Evolutionary conservation across 2,113 vertebrate species (phyloP), one percentile per base, ranked within the genome.

Genomic region (Eubucco bourcierii): DNA sequence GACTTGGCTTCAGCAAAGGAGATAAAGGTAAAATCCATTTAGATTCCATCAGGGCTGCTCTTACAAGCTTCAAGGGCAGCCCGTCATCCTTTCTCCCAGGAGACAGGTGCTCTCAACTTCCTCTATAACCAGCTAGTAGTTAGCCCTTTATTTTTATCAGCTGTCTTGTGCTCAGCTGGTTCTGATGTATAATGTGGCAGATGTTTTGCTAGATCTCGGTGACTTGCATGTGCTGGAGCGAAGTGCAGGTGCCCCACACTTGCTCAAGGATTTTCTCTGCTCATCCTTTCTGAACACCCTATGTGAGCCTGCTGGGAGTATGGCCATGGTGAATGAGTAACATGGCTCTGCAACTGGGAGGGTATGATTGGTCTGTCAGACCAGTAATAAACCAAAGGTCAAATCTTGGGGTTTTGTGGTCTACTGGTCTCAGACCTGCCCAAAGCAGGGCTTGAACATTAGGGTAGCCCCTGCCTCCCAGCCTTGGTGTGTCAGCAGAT

Each of bases 171-270:
- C 44, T 73, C 61, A 7, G 8, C 27, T 65, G 66, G 18, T 59
- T 74, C 70, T 84, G 37, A 12, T 74, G 34, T 39, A 12, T 12
- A 61, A 44, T 0, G 1, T 3, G 41, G 23, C 72, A 85, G 41
- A 53, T 50, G 44, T 70, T 70, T 61, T 44, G 24, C 19, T 16
- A 2, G 33, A 28, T 63, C 28, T 7, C 28, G 19, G 6, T 47
- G 61, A 53, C 37, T 33, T 23, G 4, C 15, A 2, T 0, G 1
- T 2, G 5, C 63, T 39, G 78, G 33, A 47, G 11, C 0, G 1
- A 70, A 25, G 27, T 10, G 20, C 28, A 31, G 27, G 4, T 46
- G 7, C 18, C 52, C 60, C 19, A 11, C 10, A 2, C 0, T 70
- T 65, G 13, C 52, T 28, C 34, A 52, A 2, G 60, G 37, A 25